Evolutionary conservation across 2,113 vertebrate species (phyloP), one percentile per base, ranked within the genome.

Genomic region (Lamprotornis superbus): DNA sequence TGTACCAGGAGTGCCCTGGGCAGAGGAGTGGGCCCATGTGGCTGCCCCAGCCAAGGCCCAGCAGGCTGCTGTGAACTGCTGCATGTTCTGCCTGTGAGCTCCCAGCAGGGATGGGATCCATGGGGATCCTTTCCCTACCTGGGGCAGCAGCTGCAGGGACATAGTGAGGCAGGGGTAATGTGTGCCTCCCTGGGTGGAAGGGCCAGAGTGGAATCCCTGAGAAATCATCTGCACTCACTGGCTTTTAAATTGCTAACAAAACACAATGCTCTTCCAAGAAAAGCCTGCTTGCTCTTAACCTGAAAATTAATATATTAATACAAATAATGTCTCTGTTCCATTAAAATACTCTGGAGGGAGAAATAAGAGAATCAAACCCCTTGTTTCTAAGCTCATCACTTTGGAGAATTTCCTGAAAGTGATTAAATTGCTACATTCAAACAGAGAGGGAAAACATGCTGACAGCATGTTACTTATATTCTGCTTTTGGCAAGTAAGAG

Each of bases 111-210:
- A 73, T n/a, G n/a, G n/a, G n/a, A 21, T 7, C 27, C n/a, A 2
- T 2, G 1, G 24, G 16, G 22, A 24, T 22, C 21, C 49, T 25
- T 35, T 50, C 35, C 46, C n/a, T 61, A 5, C 17, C 39, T 40
- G 40, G 40, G 21, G 15, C 37, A 85, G 70, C 61, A 82, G 65
- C 57, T 64, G 50, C 28, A 33, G 49, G 44, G 37, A 17, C 15
- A 3, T 1, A 10, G 35, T 0, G 0, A 16, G 24, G 4, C n/a
- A 64, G 70, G 16, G 47, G 7, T 30, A 46, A 37, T 0, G 1
- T 42, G 21, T 2, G 8, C 55, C 60, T 71, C 47, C 22, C 52
- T 37, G 16, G 8, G 16, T 12, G 27, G 17, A 81, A 24, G 22
- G 11, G 15, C 18, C 42, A 12, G 21, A 69, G 30, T 6, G 0